A percentile compares a stretch with the other conserved stretches of the same genome.
Evolutionary conservation across 2,797 vertebrate species (phyloP).

Genomic region (Bradypodion pumilum): DNA sequence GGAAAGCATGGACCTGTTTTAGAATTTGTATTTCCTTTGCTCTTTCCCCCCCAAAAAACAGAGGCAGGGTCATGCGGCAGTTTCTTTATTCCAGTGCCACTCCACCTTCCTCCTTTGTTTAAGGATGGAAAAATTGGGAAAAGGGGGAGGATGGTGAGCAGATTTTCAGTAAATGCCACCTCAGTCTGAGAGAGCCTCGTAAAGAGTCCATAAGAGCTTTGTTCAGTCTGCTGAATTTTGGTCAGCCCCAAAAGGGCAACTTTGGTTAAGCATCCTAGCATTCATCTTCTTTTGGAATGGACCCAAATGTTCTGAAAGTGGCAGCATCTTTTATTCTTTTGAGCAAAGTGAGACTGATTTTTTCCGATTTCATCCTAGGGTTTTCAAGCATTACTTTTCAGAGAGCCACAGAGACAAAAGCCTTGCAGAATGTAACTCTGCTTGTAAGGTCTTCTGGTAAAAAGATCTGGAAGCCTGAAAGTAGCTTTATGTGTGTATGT

Average conservation of each 20-base stretch:
- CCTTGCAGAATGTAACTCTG: conserved; percentile 7
- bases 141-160: conserved; percentile 29
- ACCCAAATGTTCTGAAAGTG: background rate
- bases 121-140: conserved; percentile 55
- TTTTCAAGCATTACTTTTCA: background rate
- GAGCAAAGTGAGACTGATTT: accelerated
- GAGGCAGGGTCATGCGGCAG: background rate
- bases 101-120: conserved; percentile 57
- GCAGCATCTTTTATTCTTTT: background rate
- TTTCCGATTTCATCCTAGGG: background rate
- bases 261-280: background rate
- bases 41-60: background rate
- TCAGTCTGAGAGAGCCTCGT: background rate
- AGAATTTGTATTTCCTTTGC: background rate
- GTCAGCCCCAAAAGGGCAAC: conserved; percentile 34
- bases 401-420: background rate
- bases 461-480: conserved; percentile 46
- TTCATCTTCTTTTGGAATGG: background rate
- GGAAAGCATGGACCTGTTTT: background rate
- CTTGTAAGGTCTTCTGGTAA: conserved; percentile 34
- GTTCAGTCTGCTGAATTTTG: conserved; percentile 19
- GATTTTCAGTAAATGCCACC: conserved; percentile 12
- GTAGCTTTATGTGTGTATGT: conserved; percentile 1
- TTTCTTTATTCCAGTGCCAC: background rate
- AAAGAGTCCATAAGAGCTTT: background rate